Base-by-base conservation (phyloP, 2,888 invertebrate species). In the Allygus modestus region DNA sequence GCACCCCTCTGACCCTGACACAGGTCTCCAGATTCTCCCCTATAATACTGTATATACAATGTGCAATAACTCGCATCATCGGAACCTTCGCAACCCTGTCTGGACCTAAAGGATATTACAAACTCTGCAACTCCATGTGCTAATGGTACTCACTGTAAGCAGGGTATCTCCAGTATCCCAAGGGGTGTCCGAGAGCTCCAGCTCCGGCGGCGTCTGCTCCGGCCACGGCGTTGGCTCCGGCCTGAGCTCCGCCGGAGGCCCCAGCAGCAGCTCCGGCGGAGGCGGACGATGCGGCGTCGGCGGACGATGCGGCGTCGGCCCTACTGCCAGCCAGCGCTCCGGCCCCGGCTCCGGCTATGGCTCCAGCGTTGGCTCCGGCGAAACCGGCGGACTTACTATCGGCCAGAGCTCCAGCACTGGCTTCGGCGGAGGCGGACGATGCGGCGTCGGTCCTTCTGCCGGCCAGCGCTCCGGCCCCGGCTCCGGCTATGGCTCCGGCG, bases 381-480 rank as follows among this genome's bases (percentile, higher is more conserved):
- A 33, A 1, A 26, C 41, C 26, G 2, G 20, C 83, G 23, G 43
- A 33, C 17, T 41, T 26, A 23, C 28, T 28, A 1, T 15, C 43
- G n/a, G 12, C 51, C 79, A 9, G 9, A 1, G 75, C 75, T 1
- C 41, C 75, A 37, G 31, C 37, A 11, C 9, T 0, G 1, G 75
- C 75, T 0, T 15, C 41, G n/a, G 75, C 37, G 26, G 12, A 12
- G 46, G 75, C 75, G 0, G 12, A 12, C 23, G 75, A 7, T 17
- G 12, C 11, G 17, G 46, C 28, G 17, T 11, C 79, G 12, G 79
- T 23, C 79, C 11, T 4, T 4, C 51, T 23, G 15, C 31, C 31
- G 12, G 86, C 87, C 87, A 86, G 86, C 84, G 84, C 85, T 85
- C 88, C 87, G 85, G 87, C 84, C 82, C 71, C 23, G 7, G 83